Evolutionary conservation across 2,797 vertebrate species (phyloP).

Genomic region (Cygnus olor): DNA sequence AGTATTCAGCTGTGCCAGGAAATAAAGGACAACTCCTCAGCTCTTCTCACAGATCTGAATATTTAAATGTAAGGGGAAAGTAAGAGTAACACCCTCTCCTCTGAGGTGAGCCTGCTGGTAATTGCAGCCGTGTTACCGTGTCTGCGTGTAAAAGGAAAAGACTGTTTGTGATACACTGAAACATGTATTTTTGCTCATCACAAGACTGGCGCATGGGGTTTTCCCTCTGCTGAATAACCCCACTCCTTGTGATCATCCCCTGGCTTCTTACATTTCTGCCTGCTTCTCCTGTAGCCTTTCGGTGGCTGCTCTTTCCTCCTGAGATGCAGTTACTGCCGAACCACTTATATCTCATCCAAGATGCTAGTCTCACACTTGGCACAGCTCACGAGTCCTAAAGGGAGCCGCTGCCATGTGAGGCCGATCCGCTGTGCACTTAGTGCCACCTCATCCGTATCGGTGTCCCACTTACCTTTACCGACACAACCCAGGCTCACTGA

Average conservation of each 20-base stretch:
- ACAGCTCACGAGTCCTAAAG: slow-evolving; percentile 41
- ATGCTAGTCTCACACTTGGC: not conserved
- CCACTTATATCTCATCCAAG: slow-evolving; percentile 2
- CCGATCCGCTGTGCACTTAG: not conserved
- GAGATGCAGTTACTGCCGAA: not conserved
- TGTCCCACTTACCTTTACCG: slow-evolving; percentile 43
- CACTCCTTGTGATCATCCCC: not conserved
- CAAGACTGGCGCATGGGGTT: not conserved
- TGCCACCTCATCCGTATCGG: not conserved
- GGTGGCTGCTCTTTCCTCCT: not conserved
- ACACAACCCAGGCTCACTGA: not conserved
- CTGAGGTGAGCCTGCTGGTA: not conserved
- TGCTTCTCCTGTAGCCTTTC: not conserved
- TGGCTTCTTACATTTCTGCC: not conserved
- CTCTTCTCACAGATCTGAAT: not conserved
- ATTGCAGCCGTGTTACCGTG: not conserved
- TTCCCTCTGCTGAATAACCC: not conserved
- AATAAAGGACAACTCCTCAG: not conserved
- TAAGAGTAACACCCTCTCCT: not conserved
- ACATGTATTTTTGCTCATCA: not conserved
- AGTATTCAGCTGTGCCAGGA: not conserved
- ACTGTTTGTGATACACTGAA: not conserved
- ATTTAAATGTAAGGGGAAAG: not conserved
- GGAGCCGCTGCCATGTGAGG: slow-evolving; percentile 16
- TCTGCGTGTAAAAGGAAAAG: not conserved